Evolutionary conservation across 2,888 invertebrate species (phyloP), one percentile per base, ranked within the genome.

Genomic region (Neoitamus cyanurus): DNA sequence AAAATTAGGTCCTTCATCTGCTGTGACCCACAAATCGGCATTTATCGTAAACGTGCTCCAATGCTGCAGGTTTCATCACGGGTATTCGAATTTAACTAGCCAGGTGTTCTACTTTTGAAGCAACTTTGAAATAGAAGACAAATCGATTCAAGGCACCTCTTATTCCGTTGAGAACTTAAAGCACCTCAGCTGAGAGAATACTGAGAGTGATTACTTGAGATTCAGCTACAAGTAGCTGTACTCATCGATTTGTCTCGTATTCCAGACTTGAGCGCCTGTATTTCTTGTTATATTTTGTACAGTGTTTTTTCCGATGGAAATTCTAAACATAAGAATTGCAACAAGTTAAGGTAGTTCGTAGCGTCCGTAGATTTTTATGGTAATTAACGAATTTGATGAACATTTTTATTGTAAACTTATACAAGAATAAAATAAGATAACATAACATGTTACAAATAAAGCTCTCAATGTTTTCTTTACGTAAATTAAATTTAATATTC

Each of bases 371-470:
- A 30, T 70, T 70, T 70, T 70, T 70, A 70, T 31, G 30, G 25
- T 70, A 70, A 30, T 70, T 70, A 70, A 70, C 30, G 70, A 70
- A 70, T 70, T 70, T 70, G 70, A 70, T 31, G 70, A 30, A 70
- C 15, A 70, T 70, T 70, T 70, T 70, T 70, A 70, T 31, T 70
- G 70, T 70, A 70, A 31, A 70, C 58, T 58, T 58, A 58, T 70
- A 31, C n/a, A 70, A 11, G 11, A 31, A 70, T 30, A 31, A 70
- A 31, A 31, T 58, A 58, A 58, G 25, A 58, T 58, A 15, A 34
- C 3, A 58, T 15, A 58, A 58, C n/a, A 20, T 25, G 58, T 58
- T 58, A 58, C 2, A 58, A 58, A 58, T 20, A 58, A 25, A 25
- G 15, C 7, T n/a, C 20, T 48, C 15, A 15, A 48, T 2, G 6